A percentile compares a stretch with the other conserved stretches of the same genome.
These are phyloP conservation scores for Herminia tarsipennalis DNA, from an alignment of 2,888 invertebrate genomes.

Conservation along the genomic window DNA sequence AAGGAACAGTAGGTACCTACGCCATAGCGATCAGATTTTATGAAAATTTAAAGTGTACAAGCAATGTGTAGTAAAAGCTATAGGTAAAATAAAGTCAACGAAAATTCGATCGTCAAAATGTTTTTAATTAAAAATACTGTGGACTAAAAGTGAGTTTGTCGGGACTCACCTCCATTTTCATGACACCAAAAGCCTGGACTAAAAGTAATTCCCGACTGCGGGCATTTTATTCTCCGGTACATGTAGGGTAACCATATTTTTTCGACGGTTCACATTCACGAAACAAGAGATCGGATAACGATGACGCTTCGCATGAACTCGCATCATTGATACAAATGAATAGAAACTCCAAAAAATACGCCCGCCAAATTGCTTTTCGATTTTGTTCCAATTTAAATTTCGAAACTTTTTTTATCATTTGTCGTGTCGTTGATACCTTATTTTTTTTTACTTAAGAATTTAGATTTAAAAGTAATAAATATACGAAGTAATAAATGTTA, in stretches of 20 bases:
- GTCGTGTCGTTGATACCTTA: not conserved
- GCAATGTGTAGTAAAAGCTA: conserved; percentile 32
- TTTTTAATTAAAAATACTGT: conserved; percentile 66
- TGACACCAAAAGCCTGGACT: conserved; percentile 52
- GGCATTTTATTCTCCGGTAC: conserved; percentile 51
- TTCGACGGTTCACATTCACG: conserved; percentile 14
- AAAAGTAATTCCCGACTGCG: conserved; percentile 52
- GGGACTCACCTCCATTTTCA: conserved; percentile 51
- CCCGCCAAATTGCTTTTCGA: not conserved
- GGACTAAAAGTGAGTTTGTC: conserved; percentile 50
- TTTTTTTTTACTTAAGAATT: no score
- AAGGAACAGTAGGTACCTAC: no score
- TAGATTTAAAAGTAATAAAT: no score
- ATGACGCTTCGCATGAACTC: conserved; percentile 18
- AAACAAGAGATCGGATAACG: conserved; percentile 31
- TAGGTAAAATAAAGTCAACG: conserved; percentile 12
- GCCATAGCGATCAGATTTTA: not conserved
- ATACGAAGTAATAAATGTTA: no score
- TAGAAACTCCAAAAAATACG: conserved; percentile 1
- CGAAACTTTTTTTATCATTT: not conserved
- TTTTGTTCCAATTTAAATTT: not conserved
- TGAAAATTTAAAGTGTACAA: conserved; percentile 2
- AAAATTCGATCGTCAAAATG: conserved; percentile 48
- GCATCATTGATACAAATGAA: conserved; percentile 23
- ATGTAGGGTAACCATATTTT: conserved; percentile 36